Base-by-base conservation (phyloP, 2,888 invertebrate species). In the Amblyjoppa fuscipennis region DNA sequence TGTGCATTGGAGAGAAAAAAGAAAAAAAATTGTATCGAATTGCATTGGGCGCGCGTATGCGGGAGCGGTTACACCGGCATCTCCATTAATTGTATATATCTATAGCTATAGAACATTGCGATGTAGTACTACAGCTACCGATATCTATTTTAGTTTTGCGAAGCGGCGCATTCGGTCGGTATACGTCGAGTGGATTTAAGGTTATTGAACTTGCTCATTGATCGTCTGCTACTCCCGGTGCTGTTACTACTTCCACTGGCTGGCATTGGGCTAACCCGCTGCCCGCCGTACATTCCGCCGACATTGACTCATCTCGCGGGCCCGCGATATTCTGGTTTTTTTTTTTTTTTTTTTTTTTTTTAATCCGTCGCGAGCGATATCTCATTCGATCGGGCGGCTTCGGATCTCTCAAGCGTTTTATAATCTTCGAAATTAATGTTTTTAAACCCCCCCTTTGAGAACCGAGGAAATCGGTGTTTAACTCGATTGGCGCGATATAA, bases 181-280 rank as follows among this genome's bases (percentile, higher is more conserved):
- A 73, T 76, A 89, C 91, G 91, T 92, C 91, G 89, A 92, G 92
- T 93, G 91, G 93, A 93, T 93, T 93, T 92, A 92, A 92, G 93
- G 93, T 93, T 93, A 92, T 93, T 92, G 93, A 93, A 93, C 93
- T 90, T 91, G 89, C 89, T 91, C 93, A 93, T 93, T 93, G 93
- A 93, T 93, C 91, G 90, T 78, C 82, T 51, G 76, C 34, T 75
- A 77, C 76, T 71, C 53, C 38, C 64, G 75, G 73, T 73, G 66
- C 76, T 79, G 71, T 81, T 81, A 81, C 81, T 85, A 83, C 78
- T 85, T 76, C 69, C 53, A 71, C 5, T 41, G 7, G 69, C 45
- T 45, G 31, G 59, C 61, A 70, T 71, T 70, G 31, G 71, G 64
- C 70, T 71, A 68, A 68, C 51, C 2, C 34, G 20, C 64, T 20